phyloP scores from a whole-genome alignment of 1,140 invertebrate genomes.

The Dendrolimus kikuchii region DNA sequence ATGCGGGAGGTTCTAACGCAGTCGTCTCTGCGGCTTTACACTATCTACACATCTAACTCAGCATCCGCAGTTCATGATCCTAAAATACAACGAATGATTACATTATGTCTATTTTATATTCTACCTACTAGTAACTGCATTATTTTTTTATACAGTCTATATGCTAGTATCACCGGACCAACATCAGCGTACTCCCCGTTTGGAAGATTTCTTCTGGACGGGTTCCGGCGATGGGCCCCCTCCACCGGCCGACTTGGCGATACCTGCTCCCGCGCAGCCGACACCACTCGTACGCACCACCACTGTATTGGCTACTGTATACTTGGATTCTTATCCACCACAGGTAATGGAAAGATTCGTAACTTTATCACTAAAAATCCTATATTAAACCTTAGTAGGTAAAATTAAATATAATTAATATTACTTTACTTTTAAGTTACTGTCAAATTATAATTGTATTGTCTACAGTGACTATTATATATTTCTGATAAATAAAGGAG shows the following conservation, averaged over 20 bases:
- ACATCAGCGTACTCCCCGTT: conserved; percentile 70
- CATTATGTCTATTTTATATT: not conserved
- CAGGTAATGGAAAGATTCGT: conserved; percentile 28
- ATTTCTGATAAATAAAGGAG: too few species aligned
- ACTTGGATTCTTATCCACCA: conserved; percentile 63
- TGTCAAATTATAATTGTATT: too few species aligned
- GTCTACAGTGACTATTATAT: too few species aligned
- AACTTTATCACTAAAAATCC: not conserved
- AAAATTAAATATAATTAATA: not conserved
- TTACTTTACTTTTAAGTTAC: too few species aligned
- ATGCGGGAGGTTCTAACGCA: too few species aligned
- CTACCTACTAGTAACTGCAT: not conserved
- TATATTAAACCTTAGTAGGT: conserved; percentile 3
- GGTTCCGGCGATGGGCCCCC: conserved; percentile 83
- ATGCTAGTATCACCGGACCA: conserved; percentile 51
- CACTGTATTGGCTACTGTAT: conserved; percentile 78
- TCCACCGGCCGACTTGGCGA: conserved; percentile 40
- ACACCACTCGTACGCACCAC: conserved; percentile 66
- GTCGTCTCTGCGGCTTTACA: too few species aligned
- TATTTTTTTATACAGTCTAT: conserved; percentile 28
- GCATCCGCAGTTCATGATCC: too few species aligned
- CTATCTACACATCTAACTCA: too few species aligned
- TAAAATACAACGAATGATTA: not conserved
- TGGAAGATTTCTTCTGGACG: conserved; percentile 91
- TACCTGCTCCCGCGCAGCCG: conserved; percentile 30